phyloP scores from a whole-genome alignment of 1,140 invertebrate species.

The Aphaenogaster rudis region DNA sequence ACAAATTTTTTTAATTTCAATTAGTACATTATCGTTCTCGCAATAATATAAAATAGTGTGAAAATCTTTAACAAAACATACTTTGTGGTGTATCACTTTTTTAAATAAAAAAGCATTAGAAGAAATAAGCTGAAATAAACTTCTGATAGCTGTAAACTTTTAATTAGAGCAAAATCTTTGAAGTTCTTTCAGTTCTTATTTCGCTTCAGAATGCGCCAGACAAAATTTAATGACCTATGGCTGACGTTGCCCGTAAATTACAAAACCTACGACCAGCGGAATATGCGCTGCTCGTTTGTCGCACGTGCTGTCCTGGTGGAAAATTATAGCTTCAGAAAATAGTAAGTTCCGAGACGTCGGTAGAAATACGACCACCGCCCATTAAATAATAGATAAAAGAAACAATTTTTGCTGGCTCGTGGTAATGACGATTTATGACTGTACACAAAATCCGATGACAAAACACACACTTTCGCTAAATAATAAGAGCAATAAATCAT shows the following conservation, averaged over 20 bases:
- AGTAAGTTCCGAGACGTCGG: slow-evolving; percentile 44
- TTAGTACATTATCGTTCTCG: not conserved
- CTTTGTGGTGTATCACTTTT: not conserved
- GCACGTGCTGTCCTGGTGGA: slow-evolving; percentile 48
- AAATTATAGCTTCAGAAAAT: slow-evolving; percentile 61
- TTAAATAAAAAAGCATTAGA: not conserved
- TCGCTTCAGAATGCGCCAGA: slow-evolving; percentile 25
- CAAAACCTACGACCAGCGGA: slow-evolving; percentile 48
- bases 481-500: not conserved
- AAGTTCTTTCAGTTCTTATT: slow-evolving; percentile 42
- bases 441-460: not conserved
- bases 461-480: not conserved
- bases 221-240: slow-evolving; percentile 64
- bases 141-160: not conserved
- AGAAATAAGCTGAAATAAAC: not conserved
- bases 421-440: not conserved
- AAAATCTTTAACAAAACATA: not conserved
- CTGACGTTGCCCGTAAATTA: slow-evolving; percentile 57
- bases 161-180: slow-evolving; percentile 46
- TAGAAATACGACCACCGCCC: slow-evolving; percentile 29
- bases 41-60: not conserved
- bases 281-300: slow-evolving; percentile 60
- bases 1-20: not conserved
- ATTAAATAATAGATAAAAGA: slow-evolving; percentile 42
- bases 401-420: not conserved